A percentile compares a stretch with the other conserved stretches of the same genome.
phyloP scores from a whole-genome alignment of 2,888 invertebrate species.

The Chloromyia formosa region DNA sequence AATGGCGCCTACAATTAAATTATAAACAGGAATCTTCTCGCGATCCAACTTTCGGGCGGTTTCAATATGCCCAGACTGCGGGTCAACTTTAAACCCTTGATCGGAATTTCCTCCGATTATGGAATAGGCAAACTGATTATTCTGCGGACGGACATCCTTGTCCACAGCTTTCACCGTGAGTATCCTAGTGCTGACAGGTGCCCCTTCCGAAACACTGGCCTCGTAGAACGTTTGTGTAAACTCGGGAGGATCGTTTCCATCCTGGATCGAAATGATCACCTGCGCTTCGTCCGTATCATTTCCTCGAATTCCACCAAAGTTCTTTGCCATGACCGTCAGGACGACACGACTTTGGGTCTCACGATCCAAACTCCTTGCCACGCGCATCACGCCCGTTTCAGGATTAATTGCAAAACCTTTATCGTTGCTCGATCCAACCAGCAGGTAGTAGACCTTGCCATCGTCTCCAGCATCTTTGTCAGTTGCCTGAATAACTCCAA shows the following conservation, averaged over 20 bases:
- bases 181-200: slow-evolving; percentile 76
- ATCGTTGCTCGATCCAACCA: slow-evolving; percentile 92
- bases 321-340: slow-evolving; percentile 92
- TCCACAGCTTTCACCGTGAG: slow-evolving; percentile 85
- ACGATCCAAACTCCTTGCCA: slow-evolving; percentile 82
- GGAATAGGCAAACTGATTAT: slow-evolving; percentile 91
- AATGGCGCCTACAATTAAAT: slow-evolving; percentile 83
- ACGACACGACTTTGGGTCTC: slow-evolving; percentile 91
- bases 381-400: slow-evolving; percentile 83
- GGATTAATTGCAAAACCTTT: slow-evolving; percentile 88
- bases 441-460: slow-evolving; percentile 88
- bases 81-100: slow-evolving; percentile 87
- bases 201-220: slow-evolving; percentile 83
- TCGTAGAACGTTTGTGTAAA: slow-evolving; percentile 84
- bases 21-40: slow-evolving; percentile 79
- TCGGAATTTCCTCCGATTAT: slow-evolving; percentile 85
- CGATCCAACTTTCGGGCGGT: slow-evolving; percentile 80
- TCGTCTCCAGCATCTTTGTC: slow-evolving; percentile 90
- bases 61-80: slow-evolving; percentile 84
- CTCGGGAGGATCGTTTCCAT: slow-evolving; percentile 95
- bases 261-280: slow-evolving; percentile 91
- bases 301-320: slow-evolving; percentile 90
- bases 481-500: slow-evolving; percentile 87
- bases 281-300: slow-evolving; percentile 96
- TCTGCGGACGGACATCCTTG: slow-evolving; percentile 89